Evolutionary conservation across 64 coral and sea anemone species (phyloP).

Genomic region (Platygyra sinensis): DNA sequence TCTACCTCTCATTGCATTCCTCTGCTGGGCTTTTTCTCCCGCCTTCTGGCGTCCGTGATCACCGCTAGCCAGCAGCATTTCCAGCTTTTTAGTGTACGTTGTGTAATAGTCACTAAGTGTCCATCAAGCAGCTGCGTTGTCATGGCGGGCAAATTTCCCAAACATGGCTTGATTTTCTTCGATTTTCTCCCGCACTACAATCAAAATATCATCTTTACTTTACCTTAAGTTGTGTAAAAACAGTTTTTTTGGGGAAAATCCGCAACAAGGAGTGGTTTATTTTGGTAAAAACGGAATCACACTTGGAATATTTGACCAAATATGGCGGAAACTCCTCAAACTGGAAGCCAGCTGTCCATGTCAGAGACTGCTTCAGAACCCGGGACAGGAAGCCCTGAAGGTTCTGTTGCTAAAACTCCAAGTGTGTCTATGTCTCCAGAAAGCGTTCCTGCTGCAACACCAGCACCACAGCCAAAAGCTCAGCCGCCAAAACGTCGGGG

Average conservation of each 20-base stretch:
- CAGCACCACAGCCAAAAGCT: slow-evolving; percentile 9
- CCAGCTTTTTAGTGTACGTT: neutral
- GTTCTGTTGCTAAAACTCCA: slow-evolving; percentile 2
- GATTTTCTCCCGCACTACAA: neutral
- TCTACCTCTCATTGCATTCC: too few species aligned
- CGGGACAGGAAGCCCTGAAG: slow-evolving; percentile 7
- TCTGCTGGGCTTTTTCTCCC: too few species aligned
- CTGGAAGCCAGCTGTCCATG: slow-evolving; percentile 25
- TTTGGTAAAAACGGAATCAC: neutral
- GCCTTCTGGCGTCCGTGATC: neutral
- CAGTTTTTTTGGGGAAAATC: neutral
- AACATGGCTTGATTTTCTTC: neutral
- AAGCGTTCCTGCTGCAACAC: slow-evolving; percentile 9
- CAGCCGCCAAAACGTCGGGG: slow-evolving; percentile 34
- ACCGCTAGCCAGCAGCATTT: neutral
- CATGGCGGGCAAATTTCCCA: slow-evolving; percentile 3
- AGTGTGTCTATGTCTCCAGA: slow-evolving; percentile 30
- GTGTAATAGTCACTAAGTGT: neutral
- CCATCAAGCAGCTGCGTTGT: slow-evolving; percentile 1
- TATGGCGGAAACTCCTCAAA: slow-evolving; percentile 26
- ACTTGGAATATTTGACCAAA: too few species aligned
- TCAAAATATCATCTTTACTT: neutral
- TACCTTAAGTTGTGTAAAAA: neutral
- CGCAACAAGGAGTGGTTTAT: neutral
- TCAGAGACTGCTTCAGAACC: slow-evolving; percentile 27